phyloP scores from a whole-genome alignment of 2,113 vertebrate genomes.

The Sceloporus undulatus region DNA sequence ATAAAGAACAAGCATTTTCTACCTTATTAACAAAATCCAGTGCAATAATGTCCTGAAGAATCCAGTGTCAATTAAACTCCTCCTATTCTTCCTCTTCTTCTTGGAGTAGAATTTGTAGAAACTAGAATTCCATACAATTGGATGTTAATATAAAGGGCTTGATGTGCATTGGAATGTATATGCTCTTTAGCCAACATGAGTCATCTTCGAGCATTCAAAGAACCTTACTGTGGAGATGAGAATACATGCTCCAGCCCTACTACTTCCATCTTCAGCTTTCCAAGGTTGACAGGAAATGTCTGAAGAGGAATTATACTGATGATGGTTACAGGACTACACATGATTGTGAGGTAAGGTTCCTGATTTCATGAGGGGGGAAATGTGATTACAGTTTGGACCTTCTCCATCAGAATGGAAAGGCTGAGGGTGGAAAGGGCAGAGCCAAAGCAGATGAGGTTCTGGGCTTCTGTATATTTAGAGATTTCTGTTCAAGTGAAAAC shows the following conservation, averaged over 20 bases:
- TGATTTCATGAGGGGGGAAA: too few relatives aligned
- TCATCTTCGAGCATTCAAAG: neutral
- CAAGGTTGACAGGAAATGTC: neutral
- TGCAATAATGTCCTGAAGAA: conserved; percentile 40
- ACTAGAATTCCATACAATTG: neutral
- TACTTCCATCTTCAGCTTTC: neutral
- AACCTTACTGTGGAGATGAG: neutral
- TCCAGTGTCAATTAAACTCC: conserved; percentile 14
- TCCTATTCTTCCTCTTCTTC: too few relatives aligned
- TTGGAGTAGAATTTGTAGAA: neutral
- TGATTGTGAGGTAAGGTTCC: too few relatives aligned
- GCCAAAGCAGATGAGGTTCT: neutral
- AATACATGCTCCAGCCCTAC: neutral
- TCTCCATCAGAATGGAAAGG: too few relatives aligned
- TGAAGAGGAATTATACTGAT: too few relatives aligned
- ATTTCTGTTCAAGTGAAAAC: neutral
- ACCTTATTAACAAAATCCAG: conserved; percentile 44
- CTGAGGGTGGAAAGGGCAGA: too few relatives aligned
- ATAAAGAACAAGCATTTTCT: neutral
- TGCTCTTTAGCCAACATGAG: neutral
- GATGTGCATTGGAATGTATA: neutral
- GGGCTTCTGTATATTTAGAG: neutral
- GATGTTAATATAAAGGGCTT: neutral
- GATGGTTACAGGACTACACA: too few relatives aligned
- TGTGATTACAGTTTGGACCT: too few relatives aligned